A percentile compares a stretch with the other conserved stretches of the same genome.
Conservation (phyloP, 2,113 vertebrate genomes). For the Tragelaphus scriptus region DNA sequence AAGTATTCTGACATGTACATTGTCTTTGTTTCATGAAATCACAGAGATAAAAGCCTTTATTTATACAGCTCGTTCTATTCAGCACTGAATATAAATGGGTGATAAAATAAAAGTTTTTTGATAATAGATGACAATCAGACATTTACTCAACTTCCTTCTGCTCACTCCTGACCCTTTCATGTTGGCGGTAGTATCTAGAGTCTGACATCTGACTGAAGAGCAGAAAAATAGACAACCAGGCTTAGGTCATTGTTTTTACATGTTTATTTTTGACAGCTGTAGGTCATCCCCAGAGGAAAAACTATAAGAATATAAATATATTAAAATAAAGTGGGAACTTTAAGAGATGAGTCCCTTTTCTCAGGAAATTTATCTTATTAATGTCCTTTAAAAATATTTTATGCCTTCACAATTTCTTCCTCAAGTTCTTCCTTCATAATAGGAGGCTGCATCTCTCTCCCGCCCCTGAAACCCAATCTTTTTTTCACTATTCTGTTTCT, state of each 20-base stretch:
- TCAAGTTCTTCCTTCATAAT: background rate
- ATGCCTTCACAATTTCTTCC: background rate
- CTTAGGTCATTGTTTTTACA: background rate
- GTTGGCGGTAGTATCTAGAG: background rate
- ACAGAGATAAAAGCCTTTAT: background rate
- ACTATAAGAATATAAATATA: background rate
- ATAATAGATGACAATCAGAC: background rate
- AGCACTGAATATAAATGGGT: background rate
- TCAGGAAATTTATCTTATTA: background rate
- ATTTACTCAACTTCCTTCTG: background rate
- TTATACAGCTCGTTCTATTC: background rate
- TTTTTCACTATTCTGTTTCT: background rate
- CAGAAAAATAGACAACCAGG: background rate
- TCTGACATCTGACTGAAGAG: background rate
- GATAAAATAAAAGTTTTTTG: slow-evolving; percentile 26
- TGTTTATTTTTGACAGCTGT: slow-evolving; percentile 31
- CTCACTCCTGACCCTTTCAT: background rate
- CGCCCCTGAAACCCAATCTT: background rate
- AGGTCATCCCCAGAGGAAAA: background rate
- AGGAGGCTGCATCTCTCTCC: background rate
- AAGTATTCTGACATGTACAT: background rate
- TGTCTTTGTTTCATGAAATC: background rate
- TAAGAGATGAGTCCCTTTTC: background rate
- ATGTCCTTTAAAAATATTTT: background rate
- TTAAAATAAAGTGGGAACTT: background rate